A percentile compares a stretch with the other conserved stretches of the same genome.
phyloP scores from a whole-genome alignment of 2,113 vertebrate species.

The Nicator chloris region DNA sequence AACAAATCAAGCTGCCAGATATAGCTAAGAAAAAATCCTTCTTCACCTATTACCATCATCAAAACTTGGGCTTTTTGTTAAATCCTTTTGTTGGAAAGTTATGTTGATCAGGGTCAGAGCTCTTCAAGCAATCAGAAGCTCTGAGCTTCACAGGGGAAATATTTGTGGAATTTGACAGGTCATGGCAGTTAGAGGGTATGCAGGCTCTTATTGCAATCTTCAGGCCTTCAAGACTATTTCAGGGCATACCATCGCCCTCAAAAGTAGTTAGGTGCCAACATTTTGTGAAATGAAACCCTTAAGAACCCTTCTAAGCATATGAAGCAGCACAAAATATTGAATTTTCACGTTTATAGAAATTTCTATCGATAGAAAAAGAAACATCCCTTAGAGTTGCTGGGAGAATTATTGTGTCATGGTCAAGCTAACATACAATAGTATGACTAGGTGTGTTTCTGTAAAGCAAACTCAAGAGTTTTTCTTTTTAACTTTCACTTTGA shows the following conservation, averaged over 20 bases:
- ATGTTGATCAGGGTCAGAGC: not conserved
- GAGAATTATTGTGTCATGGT: not conserved
- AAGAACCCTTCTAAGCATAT: not conserved
- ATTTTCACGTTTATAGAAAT: not conserved
- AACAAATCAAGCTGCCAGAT: not conserved
- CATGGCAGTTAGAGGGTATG: not conserved
- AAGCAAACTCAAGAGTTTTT: not conserved
- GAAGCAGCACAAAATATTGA: not conserved
- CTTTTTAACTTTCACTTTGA: not conserved
- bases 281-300: not conserved
- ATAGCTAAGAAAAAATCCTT: not conserved
- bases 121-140: not conserved
- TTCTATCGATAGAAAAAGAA: not conserved
- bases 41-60: not conserved
- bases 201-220: not conserved
- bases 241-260: not conserved
- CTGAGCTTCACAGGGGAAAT: not conserved
- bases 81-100: not conserved
- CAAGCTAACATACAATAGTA: not conserved
- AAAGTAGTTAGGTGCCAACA: not conserved
- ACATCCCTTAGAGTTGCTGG: not conserved
- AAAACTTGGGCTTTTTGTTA: not conserved
- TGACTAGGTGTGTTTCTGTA: not conserved
- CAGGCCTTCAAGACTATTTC: not conserved
- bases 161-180: not conserved